phyloP scores from a whole-genome alignment of 1,140 invertebrate species.

The Muscidifurax raptorellus region DNA sequence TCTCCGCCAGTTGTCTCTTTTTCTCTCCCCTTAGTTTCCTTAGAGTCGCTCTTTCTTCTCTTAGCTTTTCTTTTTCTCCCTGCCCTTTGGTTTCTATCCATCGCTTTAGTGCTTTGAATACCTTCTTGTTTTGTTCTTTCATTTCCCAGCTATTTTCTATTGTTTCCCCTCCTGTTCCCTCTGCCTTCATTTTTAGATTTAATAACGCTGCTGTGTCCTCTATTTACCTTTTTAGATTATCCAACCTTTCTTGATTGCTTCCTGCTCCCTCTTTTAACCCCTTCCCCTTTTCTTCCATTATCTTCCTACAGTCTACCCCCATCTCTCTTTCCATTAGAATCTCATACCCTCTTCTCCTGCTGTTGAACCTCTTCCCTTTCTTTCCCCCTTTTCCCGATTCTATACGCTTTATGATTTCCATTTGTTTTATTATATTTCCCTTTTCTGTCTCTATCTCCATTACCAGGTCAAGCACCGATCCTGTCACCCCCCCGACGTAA shows the following conservation, averaged over 20 bases:
- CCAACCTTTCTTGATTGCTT: too few relatives aligned
- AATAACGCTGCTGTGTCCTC: too few relatives aligned
- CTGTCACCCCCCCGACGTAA: too few relatives aligned
- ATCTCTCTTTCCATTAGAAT: neutral
- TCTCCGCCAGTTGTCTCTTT: neutral
- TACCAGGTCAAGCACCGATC: neutral
- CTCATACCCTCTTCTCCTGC: neutral
- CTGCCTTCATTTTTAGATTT: neutral
- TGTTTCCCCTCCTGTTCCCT: neutral
- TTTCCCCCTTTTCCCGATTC: neutral
- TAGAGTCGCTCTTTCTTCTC: neutral
- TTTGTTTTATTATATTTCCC: neutral
- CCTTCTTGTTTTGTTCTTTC: neutral
- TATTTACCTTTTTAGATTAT: too few relatives aligned
- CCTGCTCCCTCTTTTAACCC: neutral
- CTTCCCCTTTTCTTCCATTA: neutral
- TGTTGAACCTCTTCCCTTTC: neutral
- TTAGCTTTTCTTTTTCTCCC: neutral
- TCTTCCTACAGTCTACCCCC: neutral
- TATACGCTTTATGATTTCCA: neutral
- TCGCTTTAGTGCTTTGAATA: neutral
- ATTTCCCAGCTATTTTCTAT: neutral
- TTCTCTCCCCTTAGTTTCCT: neutral
- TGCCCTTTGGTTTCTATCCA: neutral
- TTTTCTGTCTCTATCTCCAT: neutral